Conservation (phyloP, 2,888 invertebrate species). For the Lomographa bimaculata region DNA sequence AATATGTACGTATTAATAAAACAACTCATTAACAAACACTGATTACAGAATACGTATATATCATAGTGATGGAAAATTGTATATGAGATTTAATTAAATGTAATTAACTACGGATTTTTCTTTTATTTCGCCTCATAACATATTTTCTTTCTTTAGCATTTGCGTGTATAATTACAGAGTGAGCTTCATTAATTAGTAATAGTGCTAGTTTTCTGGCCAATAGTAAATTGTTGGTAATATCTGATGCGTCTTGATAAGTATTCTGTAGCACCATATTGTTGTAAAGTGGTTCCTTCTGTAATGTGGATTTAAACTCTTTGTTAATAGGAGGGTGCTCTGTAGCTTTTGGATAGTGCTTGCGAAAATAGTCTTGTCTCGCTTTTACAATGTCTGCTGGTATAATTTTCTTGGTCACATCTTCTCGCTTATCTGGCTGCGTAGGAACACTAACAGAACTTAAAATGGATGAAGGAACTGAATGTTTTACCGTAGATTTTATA, state of each 20-base stretch:
- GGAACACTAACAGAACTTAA: constrained; percentile 15
- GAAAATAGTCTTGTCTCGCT: constrained; percentile 64
- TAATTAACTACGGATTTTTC: constrained; percentile 2
- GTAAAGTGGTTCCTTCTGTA: not conserved
- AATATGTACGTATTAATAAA: too few species aligned
- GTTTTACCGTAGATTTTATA: constrained; percentile 6
- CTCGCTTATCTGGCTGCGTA: too few species aligned
- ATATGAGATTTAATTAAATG: too few species aligned
- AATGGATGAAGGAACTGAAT: not conserved
- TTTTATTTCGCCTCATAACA: constrained; percentile 18
- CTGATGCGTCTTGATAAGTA: too few species aligned
- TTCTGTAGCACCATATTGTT: constrained; percentile 12
- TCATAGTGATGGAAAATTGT: too few species aligned
- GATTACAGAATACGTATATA: too few species aligned
- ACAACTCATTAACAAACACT: too few species aligned
- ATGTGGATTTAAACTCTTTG: too few species aligned
- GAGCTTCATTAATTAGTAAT: constrained; percentile 39
- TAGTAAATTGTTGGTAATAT: constrained; percentile 42
- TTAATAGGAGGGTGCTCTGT: too few species aligned
- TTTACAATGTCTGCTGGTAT: constrained; percentile 52
- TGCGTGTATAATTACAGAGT: too few species aligned
- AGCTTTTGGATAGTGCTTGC: constrained; percentile 42
- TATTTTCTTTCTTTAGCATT: constrained; percentile 14
- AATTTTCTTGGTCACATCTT: constrained; percentile 37
- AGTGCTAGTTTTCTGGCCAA: constrained; percentile 56